phyloP scores from a whole-genome alignment of 2,888 invertebrate species.

The Platycnemis pennipes region DNA sequence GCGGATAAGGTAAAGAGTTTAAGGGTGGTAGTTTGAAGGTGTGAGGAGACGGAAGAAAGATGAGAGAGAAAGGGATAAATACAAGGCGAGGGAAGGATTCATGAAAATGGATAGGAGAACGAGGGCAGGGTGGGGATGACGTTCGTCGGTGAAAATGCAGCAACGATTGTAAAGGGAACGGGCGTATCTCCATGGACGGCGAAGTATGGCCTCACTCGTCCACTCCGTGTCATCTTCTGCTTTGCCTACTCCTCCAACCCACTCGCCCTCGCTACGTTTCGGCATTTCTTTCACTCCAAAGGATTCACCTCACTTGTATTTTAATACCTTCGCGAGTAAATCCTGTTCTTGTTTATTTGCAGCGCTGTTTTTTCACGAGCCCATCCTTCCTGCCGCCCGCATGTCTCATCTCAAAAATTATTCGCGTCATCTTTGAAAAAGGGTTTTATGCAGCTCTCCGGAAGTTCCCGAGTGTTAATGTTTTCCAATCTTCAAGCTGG shows the following conservation, averaged over 20 bases:
- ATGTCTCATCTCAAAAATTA: background rate
- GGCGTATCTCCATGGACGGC: background rate
- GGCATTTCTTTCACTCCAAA: background rate
- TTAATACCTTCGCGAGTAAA: background rate
- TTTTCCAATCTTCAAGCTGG: background rate
- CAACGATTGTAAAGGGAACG: background rate
- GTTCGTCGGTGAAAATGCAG: background rate
- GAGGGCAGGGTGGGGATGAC: background rate
- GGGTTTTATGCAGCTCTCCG: background rate
- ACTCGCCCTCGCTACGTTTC: background rate
- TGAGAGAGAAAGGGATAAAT: background rate
- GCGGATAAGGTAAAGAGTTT: background rate
- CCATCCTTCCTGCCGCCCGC: background rate
- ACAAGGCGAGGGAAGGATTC: background rate
- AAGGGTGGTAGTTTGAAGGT: too few relatives aligned
- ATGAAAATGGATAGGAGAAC: background rate
- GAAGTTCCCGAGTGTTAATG: too few relatives aligned
- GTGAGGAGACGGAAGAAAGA: background rate
- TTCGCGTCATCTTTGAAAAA: background rate
- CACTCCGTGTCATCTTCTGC: background rate
- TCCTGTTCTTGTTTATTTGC: background rate
- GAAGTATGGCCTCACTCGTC: background rate
- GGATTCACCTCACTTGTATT: background rate
- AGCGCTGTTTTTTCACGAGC: background rate
- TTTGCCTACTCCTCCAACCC: background rate